Evolutionary conservation across 2,113 vertebrate species (phyloP), one percentile per base, ranked within the genome.

Genomic region (Corythornis madagascariensis): DNA sequence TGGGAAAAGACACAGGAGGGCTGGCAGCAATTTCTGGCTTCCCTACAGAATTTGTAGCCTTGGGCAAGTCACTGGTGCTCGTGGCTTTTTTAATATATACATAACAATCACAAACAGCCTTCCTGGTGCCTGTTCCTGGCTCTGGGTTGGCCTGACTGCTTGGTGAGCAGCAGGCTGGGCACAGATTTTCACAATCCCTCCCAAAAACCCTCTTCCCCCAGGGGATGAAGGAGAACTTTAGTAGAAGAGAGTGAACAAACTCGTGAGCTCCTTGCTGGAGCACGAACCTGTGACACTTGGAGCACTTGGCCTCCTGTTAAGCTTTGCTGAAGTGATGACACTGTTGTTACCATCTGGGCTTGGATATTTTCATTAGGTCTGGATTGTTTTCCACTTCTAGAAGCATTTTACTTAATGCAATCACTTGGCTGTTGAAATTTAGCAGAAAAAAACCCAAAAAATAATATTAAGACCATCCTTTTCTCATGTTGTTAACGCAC

Each of bases 331-430:
- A 88, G 64, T 67, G 66, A 72, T 71, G 81, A 13, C 57, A 71
- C 31, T 15, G 77, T 31, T 69, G 50, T 48, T 67, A 52, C 64
- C 77, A 64, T 12, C 66, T 64, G 50, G 29, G 74, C 13, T 40
- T 61, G 77, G 57, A 85, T 92, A 82, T 91, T 92, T 91, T 93
- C 70, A 75, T 89, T 89, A 74, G 4, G 5, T 40, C 74, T 64
- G 63, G 29, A 75, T 66, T 47, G 43, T 72, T 89, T 80, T 83
- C 87, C 40, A 6, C 50, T 56, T 72, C 56, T 45, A 31, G 80
- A 53, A 81, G 45, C 56, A 26, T 66, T 74, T 93, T 52, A 5
- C 57, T 48, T 29, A 90, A 74, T 56, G 50, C 83, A 74, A 40
- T 55, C 57, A 38, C 21, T 81, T 78, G 64, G 43, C 43, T 48